phyloP scores from a whole-genome alignment of 2,888 invertebrate species.

The Sylvicola fuscatus region DNA sequence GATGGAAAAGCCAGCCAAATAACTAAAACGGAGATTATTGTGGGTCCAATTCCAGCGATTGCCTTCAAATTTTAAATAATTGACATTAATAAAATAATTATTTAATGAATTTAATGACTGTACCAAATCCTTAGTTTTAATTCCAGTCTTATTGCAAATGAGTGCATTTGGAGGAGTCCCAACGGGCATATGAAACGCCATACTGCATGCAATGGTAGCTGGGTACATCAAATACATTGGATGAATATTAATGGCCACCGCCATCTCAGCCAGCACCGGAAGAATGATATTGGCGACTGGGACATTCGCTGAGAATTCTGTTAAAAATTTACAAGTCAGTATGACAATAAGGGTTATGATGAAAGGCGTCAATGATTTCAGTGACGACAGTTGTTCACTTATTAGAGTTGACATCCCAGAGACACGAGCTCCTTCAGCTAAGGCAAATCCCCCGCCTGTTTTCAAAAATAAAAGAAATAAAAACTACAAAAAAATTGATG shows the following conservation, averaged over 20 bases:
- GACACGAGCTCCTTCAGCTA: conserved; percentile 57
- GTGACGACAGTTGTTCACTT: conserved; percentile 38
- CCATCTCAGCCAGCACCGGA: conserved; percentile 55
- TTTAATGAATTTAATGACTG: too few relatives aligned
- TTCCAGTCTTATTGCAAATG: conserved; percentile 45
- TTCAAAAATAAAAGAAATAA: too few relatives aligned
- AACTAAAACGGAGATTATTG: too few relatives aligned
- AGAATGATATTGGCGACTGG: conserved; percentile 64
- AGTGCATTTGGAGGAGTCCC: conserved; percentile 84
- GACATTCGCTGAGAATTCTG: conserved; percentile 67
- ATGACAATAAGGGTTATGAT: conserved; percentile 46
- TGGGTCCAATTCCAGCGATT: conserved; percentile 43
- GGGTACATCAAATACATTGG: conserved; percentile 72
- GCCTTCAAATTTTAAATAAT: conserved; percentile 32
- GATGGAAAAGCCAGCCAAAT: too few relatives aligned
- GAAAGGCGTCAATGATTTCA: conserved; percentile 28
- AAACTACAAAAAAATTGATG: too few relatives aligned
- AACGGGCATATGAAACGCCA: conserved; percentile 73
- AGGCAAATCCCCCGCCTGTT: conserved; percentile 37
- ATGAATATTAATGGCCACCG: conserved; percentile 41
- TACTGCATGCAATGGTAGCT: conserved; percentile 59
- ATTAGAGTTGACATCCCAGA: conserved; percentile 54
- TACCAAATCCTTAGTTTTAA: conserved; percentile 27
- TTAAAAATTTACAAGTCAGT: conserved; percentile 47
- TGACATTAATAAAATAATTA: too few relatives aligned